Conservation (phyloP, 2,113 vertebrate genomes). For the Corynorhinus townsendii region DNA sequence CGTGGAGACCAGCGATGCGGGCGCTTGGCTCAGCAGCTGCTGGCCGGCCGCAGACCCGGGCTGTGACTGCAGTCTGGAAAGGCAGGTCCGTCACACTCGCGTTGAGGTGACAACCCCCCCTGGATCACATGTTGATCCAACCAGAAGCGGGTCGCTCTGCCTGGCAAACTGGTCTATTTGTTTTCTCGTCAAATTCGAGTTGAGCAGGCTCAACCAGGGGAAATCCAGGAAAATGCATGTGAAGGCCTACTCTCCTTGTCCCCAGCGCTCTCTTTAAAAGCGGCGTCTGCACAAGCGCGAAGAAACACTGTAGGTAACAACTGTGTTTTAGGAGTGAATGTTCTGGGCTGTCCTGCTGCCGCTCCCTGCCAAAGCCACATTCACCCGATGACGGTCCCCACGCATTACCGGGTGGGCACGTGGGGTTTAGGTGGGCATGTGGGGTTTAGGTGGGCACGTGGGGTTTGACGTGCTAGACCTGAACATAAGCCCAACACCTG, state of each 20-base stretch:
- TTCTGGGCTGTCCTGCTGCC: background rate
- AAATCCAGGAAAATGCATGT: constrained; percentile 39
- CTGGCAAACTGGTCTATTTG: constrained; percentile 57
- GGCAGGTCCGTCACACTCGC: constrained; percentile 64
- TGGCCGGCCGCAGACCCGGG: background rate
- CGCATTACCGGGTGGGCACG: background rate
- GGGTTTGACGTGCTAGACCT: background rate
- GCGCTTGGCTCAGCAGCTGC: constrained; percentile 63
- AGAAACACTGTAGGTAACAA: background rate
- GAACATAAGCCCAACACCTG: background rate
- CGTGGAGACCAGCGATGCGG: constrained; percentile 56
- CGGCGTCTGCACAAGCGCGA: background rate
- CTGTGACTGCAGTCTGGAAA: constrained; percentile 72
- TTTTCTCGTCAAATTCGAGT: background rate
- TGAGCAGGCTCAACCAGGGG: constrained; percentile 26
- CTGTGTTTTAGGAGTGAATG: background rate
- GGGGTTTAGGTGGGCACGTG: background rate
- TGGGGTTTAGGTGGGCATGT: fast-evolving
- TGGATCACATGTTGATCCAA: constrained; percentile 74
- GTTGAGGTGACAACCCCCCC: constrained; percentile 74
- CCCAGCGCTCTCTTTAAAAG: constrained; percentile 20
- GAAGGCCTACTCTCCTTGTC: background rate
- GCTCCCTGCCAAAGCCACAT: fast-evolving
- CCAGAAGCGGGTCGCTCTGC: constrained; percentile 72
- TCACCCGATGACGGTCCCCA: background rate